Evolutionary conservation across 2,797 vertebrate species (phyloP).

Genomic region (Triplophysa yarkandensis): DNA sequence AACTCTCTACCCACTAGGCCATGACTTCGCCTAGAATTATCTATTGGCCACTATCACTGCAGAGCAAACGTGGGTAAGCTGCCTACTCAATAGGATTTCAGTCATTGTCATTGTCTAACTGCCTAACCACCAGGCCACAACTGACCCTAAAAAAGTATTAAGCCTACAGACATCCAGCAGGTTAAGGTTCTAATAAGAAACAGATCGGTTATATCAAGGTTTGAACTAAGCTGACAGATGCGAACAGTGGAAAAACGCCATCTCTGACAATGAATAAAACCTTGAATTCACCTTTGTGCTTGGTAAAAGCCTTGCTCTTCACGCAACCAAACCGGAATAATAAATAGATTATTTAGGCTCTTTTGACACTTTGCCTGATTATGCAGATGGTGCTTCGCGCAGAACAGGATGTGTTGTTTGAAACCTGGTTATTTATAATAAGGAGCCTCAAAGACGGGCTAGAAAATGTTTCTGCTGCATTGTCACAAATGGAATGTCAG

Average conservation of each 20-base stretch:
- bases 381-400: conserved; percentile 53
- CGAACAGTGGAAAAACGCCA: not conserved
- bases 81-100: too few species aligned
- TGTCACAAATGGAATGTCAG: conserved; percentile 34
- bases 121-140: too few species aligned
- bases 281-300: conserved; percentile 39
- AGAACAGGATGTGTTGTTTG: conserved; percentile 49
- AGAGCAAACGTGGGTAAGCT: too few species aligned
- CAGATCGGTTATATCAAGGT: not conserved
- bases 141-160: too few species aligned
- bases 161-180: not conserved
- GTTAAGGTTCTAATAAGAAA: conserved; percentile 13
- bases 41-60: too few species aligned
- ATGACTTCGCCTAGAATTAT: too few species aligned
- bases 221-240: conserved; percentile 11
- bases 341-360: conserved; percentile 46
- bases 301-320: conserved; percentile 31
- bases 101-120: too few species aligned
- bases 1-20: too few species aligned
- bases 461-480: conserved; percentile 21
- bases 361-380: conserved; percentile 67
- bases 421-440: conserved; percentile 61
- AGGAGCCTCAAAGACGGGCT: conserved; percentile 52
- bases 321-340: conserved; percentile 46
- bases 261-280: conserved; percentile 16